Percentiles rank a stretch among this genome's conserved stretches.
Evolutionary conservation across 2,888 invertebrate genomes (phyloP).

Genomic region (Drosophila anomelani): DNA sequence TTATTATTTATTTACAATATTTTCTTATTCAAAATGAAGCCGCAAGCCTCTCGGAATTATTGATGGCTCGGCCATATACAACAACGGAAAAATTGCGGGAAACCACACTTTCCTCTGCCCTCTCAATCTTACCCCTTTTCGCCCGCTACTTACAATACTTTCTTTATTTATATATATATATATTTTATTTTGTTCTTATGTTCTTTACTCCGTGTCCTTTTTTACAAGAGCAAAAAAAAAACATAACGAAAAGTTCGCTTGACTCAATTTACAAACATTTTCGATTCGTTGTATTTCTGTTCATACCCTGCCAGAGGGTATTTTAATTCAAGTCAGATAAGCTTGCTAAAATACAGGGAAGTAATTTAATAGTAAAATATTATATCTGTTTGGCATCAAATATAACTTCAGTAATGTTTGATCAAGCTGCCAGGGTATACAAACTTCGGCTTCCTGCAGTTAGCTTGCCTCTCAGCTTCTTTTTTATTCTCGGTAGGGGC

Average conservation of each 20-base stretch:
- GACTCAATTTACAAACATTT: slow-evolving; percentile 70
- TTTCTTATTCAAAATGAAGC: slow-evolving; percentile 79
- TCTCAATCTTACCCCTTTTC: slow-evolving; percentile 12
- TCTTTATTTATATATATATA: slow-evolving; percentile 20
- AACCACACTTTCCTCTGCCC: neutral
- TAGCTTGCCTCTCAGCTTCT: slow-evolving; percentile 4
- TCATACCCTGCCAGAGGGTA: slow-evolving; percentile 3
- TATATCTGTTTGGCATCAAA: neutral
- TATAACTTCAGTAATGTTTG: neutral
- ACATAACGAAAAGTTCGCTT: slow-evolving; percentile 59
- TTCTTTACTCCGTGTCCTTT: slow-evolving; percentile 32
- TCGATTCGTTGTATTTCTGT: slow-evolving; percentile 24
- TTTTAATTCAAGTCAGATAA: neutral
- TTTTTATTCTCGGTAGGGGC: slow-evolving; percentile 24
- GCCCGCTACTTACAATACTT: slow-evolving; percentile 17
- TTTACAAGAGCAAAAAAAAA: slow-evolving; percentile 10
- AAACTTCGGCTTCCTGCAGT: neutral
- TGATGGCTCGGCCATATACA: slow-evolving; percentile 64
- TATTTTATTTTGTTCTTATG: neutral
- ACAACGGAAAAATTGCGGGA: slow-evolving; percentile 21
- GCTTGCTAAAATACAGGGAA: neutral
- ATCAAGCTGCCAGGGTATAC: neutral
- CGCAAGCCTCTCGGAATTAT: slow-evolving; percentile 72
- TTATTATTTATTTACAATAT: slow-evolving; percentile 79
- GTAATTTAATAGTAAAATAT: neutral